These are phyloP conservation scores for Dromas ardeola DNA, from an alignment of 2,113 vertebrate species.

Conservation along the genomic window DNA sequence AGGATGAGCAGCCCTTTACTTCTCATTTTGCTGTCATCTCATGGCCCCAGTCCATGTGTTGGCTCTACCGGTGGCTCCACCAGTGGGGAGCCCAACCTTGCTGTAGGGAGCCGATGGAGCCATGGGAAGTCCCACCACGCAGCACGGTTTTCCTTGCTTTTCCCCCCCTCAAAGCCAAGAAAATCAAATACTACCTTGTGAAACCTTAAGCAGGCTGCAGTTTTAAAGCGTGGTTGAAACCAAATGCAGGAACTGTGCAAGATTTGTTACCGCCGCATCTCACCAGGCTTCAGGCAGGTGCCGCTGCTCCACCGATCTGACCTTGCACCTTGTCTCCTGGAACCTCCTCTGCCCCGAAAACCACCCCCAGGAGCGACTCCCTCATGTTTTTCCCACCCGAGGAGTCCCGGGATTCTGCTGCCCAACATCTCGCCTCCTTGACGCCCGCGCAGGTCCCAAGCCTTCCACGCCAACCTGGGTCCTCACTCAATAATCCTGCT, in stretches of 20 bases:
- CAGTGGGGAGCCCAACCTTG: accelerated
- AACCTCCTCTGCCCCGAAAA: neutral
- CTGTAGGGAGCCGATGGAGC: neutral
- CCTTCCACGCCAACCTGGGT: neutral
- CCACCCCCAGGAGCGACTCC: neutral
- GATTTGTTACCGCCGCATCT: neutral
- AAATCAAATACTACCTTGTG: neutral
- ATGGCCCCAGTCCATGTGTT: accelerated
- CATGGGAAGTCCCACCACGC: neutral
- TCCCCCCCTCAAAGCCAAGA: neutral
- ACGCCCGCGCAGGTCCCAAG: neutral
- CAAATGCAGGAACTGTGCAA: neutral
- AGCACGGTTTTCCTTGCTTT: neutral
- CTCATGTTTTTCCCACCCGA: neutral
- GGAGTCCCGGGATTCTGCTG: neutral
- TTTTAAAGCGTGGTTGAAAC: neutral
- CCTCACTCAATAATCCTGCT: neutral
- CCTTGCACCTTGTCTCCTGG: neutral
- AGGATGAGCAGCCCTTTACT: neutral
- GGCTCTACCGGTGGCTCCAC: neutral
- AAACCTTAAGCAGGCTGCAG: neutral
- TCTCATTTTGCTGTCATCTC: neutral
- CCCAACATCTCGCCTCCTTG: neutral
- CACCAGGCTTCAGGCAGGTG: neutral
- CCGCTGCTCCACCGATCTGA: accelerated